A percentile compares a stretch with the other conserved stretches of the same genome.
phyloP scores from a whole-genome alignment of 2,888 invertebrate genomes.

The Galeruca laticollis region DNA sequence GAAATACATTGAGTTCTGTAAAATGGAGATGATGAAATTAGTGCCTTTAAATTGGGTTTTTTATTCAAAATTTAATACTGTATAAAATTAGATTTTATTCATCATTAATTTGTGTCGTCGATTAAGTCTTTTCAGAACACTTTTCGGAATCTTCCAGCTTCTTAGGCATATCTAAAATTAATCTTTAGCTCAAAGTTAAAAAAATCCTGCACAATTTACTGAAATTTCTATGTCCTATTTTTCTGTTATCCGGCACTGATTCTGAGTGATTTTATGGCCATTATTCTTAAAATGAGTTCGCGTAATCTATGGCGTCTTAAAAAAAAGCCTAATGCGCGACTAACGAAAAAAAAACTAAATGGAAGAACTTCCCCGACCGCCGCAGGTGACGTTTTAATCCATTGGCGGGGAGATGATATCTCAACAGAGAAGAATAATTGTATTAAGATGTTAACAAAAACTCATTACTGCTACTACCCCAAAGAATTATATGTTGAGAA shows the following conservation, averaged over 20 bases:
- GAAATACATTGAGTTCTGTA: too few species aligned
- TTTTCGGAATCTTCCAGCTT: too few species aligned
- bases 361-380: constrained; percentile 39
- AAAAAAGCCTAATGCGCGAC: constrained; percentile 22
- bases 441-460: background rate
- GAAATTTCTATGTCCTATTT: background rate
- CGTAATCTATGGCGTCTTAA: constrained; percentile 30
- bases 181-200: constrained; percentile 4
- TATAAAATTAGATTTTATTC: too few species aligned
- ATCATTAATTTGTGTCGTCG: too few species aligned
- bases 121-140: too few species aligned
- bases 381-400: constrained; percentile 39
- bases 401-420: constrained; percentile 17
- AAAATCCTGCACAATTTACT: background rate
- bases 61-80: too few species aligned
- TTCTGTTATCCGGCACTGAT: constrained; percentile 25
- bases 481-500: too few species aligned
- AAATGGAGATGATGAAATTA: too few species aligned
- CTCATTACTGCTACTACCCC: background rate
- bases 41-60: too few species aligned
- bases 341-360: constrained; percentile 36
- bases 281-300: constrained; percentile 37
- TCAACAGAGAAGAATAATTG: background rate
- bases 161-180: background rate
- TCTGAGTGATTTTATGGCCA: constrained; percentile 33